These are phyloP conservation scores for Phaetusa simplex DNA, from an alignment of 2,113 vertebrate species.

Conservation along the genomic window DNA sequence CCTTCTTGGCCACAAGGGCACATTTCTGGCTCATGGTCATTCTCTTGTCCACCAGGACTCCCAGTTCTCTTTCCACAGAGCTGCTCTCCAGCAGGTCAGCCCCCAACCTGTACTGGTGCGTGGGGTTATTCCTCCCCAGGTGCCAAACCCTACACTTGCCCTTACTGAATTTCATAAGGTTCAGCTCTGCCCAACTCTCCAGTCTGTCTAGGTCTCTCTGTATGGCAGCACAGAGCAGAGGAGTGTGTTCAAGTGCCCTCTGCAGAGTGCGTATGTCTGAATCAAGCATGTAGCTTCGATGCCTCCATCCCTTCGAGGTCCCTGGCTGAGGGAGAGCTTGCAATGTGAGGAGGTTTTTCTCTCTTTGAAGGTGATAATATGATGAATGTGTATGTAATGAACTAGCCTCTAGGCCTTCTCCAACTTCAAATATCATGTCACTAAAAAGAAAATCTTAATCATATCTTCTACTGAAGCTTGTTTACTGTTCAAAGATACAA, in stretches of 20 bases:
- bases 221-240: not conserved
- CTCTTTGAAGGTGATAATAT: not conserved
- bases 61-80: too few relatives aligned
- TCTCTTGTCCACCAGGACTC: too few relatives aligned
- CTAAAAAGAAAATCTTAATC: not conserved
- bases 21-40: too few relatives aligned
- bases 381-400: not conserved
- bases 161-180: too few relatives aligned
- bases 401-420: not conserved
- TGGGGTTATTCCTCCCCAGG: too few relatives aligned
- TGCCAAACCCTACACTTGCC: too few relatives aligned
- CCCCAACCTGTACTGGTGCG: too few relatives aligned
- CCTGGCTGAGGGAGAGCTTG: not conserved
- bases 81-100: too few relatives aligned
- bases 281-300: not conserved
- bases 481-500: not conserved
- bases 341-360: rapidly evolving
- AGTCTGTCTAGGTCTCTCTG: too few relatives aligned
- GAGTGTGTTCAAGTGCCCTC: not conserved
- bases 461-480: not conserved
- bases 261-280: not conserved
- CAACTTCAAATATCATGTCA: not conserved
- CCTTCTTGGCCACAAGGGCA: too few relatives aligned
- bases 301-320: not conserved
- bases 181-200: too few relatives aligned